Evolutionary conservation across 2,888 invertebrate species (phyloP), one percentile per base, ranked within the genome.

Genomic region (Abscondita cerata): DNA sequence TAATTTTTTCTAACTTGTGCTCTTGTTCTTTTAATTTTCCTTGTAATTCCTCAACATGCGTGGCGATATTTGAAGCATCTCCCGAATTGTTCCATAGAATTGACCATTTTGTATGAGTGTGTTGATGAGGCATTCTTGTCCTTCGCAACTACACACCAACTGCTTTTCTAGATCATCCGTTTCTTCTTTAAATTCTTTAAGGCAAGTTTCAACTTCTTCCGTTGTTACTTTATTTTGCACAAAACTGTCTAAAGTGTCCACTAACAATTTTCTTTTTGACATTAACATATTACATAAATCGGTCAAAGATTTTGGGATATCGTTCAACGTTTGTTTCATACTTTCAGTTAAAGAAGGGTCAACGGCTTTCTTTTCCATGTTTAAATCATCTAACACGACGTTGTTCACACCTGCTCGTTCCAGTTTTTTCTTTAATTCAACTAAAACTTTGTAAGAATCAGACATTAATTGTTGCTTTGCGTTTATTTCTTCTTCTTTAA

Each of bases 391-490:
- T 15, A 57, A 41, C 12, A 16, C 12, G 19, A 52, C 2, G 11
- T 40, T 46, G 1, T 15, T 36, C 11, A 50, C 40, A 2, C 80
- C 80, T 18, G 72, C 59, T 44, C 76, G 76, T 40, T 77, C 77
- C 13, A 80, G 63, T 58, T 76, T 75, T 12, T 75, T 76, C 59
- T 79, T 78, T 18, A 79, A 70, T 33, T 76, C 70, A 2, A 73
- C n/a, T 36, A 81, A 62, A 25, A 70, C 70, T 51, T 77, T 74
- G 60, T 81, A 78, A 25, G 78, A 57, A 44, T 79, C 78, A 15
- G 76, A 46, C 2, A 79, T 68, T 0, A 78, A 77, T 57, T 75
- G 76, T 55, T 79, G 80, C 57, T 76, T 79, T 3, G 73, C 75
- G 2, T 72, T 16, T 5, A 80, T 52, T 13, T 80, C 79, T 36